Evolutionary conservation across 2,888 invertebrate species (phyloP).

Genomic region (Mactromeris polynyma): DNA sequence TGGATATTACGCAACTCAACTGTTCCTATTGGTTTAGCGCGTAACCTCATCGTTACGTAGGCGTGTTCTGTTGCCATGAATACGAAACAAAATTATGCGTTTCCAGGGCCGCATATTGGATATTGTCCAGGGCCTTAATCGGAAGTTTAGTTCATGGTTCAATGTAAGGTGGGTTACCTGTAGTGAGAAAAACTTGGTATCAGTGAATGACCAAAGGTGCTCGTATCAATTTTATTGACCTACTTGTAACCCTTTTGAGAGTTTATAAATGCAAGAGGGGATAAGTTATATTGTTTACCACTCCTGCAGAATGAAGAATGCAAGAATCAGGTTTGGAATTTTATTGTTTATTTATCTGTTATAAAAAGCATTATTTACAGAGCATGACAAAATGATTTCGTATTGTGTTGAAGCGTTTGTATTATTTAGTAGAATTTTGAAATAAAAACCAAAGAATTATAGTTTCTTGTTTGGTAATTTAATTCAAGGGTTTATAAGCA

Average conservation of each 20-base stretch:
- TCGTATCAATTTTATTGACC: constrained; percentile 36
- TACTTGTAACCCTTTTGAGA: constrained; percentile 3
- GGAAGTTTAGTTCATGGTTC: constrained; percentile 46
- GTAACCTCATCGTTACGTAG: constrained; percentile 26
- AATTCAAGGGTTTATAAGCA: no score
- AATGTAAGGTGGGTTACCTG: constrained; percentile 32
- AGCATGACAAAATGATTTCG: not conserved
- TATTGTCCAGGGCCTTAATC: constrained; percentile 47
- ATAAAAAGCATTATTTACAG: not conserved
- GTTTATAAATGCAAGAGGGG: constrained; percentile 43
- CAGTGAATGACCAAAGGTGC: constrained; percentile 32
- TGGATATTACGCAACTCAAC: constrained; percentile 58
- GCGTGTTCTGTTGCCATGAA: constrained; percentile 45
- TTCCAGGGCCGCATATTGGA: constrained; percentile 42
- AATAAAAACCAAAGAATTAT: not conserved
- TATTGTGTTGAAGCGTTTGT: not conserved
- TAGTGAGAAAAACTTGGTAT: constrained; percentile 2
- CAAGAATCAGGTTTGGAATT: constrained; percentile 62
- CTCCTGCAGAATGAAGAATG: constrained; percentile 68
- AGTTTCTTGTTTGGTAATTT: not conserved
- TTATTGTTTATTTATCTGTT: not conserved
- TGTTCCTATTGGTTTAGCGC: constrained; percentile 48
- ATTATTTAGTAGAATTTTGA: not conserved
- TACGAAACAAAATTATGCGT: constrained; percentile 34
- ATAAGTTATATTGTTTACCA: constrained; percentile 30